A percentile compares a stretch with the other conserved stretches of the same genome.
Conservation (phyloP, 2,113 vertebrate species). For the Abramis brama region DNA sequence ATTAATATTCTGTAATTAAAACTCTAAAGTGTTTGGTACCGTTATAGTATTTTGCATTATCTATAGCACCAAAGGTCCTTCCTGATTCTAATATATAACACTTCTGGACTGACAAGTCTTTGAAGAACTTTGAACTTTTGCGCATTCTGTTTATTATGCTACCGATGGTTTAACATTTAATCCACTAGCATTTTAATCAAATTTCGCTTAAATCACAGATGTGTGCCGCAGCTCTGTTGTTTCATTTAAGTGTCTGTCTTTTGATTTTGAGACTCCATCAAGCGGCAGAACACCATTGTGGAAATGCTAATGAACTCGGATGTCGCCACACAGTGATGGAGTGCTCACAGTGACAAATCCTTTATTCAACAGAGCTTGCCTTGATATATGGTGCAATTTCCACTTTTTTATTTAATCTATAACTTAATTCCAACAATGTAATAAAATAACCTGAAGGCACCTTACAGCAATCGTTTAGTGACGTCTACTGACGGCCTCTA, state of each 20-base stretch:
- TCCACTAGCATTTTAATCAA: neutral
- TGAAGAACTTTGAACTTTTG: too few relatives aligned
- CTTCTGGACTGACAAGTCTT: neutral
- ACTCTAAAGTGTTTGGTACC: constrained; percentile 26
- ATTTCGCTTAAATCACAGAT: neutral
- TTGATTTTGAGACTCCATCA: constrained; percentile 15
- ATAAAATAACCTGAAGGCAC: constrained; percentile 42
- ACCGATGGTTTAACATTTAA: neutral
- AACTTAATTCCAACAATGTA: constrained; percentile 44
- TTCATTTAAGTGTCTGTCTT: constrained; percentile 18
- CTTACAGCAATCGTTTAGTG: constrained; percentile 40
- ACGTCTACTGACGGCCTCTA: constrained; percentile 15
- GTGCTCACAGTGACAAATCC: neutral
- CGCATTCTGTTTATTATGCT: neutral
- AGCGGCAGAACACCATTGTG: constrained; percentile 29
- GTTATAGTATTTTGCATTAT: constrained; percentile 2
- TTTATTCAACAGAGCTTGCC: constrained; percentile 3
- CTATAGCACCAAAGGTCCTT: neutral
- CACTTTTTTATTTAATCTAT: constrained; percentile 53
- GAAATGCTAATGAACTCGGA: constrained; percentile 48
- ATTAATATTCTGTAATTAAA: constrained; percentile 71
- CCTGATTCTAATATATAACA: neutral
- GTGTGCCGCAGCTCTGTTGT: neutral
- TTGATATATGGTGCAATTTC: constrained; percentile 47
- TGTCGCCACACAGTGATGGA: constrained; percentile 32